phyloP scores from a whole-genome alignment of 2,113 vertebrate genomes.

The Leptodactylus fuscus region DNA sequence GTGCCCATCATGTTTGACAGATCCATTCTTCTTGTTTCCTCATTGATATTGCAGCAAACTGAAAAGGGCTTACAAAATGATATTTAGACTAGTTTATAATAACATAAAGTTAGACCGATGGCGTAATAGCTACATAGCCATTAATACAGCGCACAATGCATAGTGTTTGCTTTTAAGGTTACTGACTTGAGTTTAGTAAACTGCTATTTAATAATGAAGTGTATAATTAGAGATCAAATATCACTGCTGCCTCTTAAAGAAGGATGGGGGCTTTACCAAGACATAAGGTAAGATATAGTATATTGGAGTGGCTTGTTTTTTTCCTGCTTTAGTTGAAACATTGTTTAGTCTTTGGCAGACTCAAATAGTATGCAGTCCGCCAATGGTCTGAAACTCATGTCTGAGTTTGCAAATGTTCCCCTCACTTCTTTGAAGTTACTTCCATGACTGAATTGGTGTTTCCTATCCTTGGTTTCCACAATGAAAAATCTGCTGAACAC shows the following conservation, averaged over 20 bases:
- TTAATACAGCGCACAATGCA: not conserved
- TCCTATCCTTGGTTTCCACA: slow-evolving; percentile 55
- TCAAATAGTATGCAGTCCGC: slow-evolving; percentile 65
- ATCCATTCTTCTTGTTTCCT: not conserved
- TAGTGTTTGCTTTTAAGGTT: slow-evolving; percentile 10
- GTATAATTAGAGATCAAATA: slow-evolving; percentile 51
- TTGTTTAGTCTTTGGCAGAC: slow-evolving; percentile 66
- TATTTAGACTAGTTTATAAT: not conserved
- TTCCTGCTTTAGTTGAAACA: slow-evolving; percentile 50
- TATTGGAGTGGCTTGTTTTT: slow-evolving; percentile 50
- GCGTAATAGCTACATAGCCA: slow-evolving; percentile 2
- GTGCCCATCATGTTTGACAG: not conserved
- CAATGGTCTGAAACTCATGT: slow-evolving; percentile 70
- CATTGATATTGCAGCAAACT: not conserved
- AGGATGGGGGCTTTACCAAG: slow-evolving; percentile 24
- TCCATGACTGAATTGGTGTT: slow-evolving; percentile 61
- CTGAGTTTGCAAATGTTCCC: slow-evolving; percentile 76
- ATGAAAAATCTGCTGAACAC: slow-evolving; percentile 56
- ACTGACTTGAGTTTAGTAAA: slow-evolving; percentile 24
- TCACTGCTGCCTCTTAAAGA: slow-evolving; percentile 18
- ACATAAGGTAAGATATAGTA: slow-evolving; percentile 34
- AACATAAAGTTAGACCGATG: slow-evolving; percentile 22
- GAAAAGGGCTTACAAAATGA: not conserved
- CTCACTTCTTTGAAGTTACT: slow-evolving; percentile 71
- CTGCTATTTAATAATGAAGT: slow-evolving; percentile 53